Conservation (phyloP, 2,797 vertebrate species). For the Enteromius trimaculatus region DNA sequence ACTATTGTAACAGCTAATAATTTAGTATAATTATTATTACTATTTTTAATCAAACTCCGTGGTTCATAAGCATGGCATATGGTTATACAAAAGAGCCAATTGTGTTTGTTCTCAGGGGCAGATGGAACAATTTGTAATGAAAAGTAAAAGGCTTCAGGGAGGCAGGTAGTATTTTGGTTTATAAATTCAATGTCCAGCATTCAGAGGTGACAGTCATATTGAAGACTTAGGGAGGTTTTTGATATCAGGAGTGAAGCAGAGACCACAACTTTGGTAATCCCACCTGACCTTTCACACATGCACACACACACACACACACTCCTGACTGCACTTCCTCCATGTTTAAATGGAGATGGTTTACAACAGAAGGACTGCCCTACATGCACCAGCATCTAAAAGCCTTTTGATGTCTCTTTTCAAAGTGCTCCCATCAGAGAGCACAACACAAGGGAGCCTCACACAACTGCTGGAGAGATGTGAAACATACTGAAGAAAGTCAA, state of each 20-base stretch:
- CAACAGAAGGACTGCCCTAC: conserved; percentile 22
- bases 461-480: conserved; percentile 30
- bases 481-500: conserved; percentile 31
- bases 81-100: neutral
- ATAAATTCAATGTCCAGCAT: conserved; percentile 15
- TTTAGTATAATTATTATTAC: neutral
- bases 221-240: conserved; percentile 44
- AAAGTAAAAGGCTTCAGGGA: neutral
- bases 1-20: neutral
- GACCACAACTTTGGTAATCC: conserved; percentile 43
- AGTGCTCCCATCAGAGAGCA: conserved; percentile 37
- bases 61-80: no score
- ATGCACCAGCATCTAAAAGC: conserved; percentile 50
- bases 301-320: no score
- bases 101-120: neutral
- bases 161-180: neutral
- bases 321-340: neutral
- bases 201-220: conserved; percentile 30
- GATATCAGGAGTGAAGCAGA: conserved; percentile 27
- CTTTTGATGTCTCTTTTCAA: conserved; percentile 56
- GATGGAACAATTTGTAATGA: neutral
- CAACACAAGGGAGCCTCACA: conserved; percentile 7
- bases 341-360: conserved; percentile 26
- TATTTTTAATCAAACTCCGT: neutral
- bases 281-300: conserved; percentile 22